Evolutionary conservation across 2,888 invertebrate species (phyloP).

Genomic region (Drosophila nr. perissopoda): DNA sequence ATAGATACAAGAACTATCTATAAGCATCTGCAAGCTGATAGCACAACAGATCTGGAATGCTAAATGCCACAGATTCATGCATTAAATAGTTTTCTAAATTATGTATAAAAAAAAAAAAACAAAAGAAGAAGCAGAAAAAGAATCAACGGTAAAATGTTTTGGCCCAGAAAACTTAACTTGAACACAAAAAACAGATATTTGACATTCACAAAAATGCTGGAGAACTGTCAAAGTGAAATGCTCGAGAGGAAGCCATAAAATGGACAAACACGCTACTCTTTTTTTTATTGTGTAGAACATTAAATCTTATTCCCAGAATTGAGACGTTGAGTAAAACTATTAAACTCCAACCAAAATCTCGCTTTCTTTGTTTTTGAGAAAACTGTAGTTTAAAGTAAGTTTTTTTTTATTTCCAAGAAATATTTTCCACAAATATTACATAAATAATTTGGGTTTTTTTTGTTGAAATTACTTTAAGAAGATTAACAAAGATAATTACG

Average conservation of each 20-base stretch:
- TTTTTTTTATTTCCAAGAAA: not conserved
- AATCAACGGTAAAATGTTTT: not conserved
- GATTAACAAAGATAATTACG: not conserved
- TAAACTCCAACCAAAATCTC: not conserved
- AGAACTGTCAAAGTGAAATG: constrained; percentile 3
- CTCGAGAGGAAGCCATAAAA: constrained; percentile 7
- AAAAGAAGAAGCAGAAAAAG: no score
- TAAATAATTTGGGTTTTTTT: not conserved
- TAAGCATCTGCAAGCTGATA: not conserved
- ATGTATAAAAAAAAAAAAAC: not conserved
- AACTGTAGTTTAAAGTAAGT: not conserved
- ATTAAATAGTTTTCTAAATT: not conserved
- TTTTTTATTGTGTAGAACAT: not conserved
- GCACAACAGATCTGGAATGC: not conserved
- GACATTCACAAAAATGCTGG: not conserved
- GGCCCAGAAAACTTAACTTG: not conserved
- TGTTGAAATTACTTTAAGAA: not conserved
- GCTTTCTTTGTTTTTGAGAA: not conserved
- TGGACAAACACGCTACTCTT: not conserved
- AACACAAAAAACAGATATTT: not conserved
- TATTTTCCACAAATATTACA: not conserved
- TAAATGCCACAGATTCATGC: not conserved
- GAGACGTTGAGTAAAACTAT: not conserved
- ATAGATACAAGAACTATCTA: not conserved
- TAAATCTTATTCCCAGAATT: constrained; percentile 6